Percentiles rank a stretch among this genome's conserved stretches.
phyloP scores from a whole-genome alignment of 2,113 vertebrate genomes.

The Bufo bufo region DNA sequence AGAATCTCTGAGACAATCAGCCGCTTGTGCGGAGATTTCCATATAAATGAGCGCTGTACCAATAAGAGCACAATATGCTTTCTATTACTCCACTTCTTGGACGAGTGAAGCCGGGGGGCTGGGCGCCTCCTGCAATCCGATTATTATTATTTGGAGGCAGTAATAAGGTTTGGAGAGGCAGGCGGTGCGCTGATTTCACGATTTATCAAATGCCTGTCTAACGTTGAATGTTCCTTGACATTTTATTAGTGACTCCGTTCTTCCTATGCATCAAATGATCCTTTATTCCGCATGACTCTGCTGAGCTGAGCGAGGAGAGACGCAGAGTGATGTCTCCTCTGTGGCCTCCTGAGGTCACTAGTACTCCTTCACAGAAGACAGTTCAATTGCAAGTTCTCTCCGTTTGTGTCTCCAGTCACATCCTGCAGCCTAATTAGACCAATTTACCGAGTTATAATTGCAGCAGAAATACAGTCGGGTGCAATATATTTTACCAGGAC shows the following conservation, averaged over 20 bases:
- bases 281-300: not conserved
- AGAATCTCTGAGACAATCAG: not conserved
- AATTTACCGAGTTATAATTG: constrained; percentile 3
- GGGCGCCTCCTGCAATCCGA: not conserved
- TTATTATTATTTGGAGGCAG: not conserved
- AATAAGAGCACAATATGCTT: constrained; percentile 1
- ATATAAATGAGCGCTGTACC: not conserved
- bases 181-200: not conserved
- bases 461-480: not conserved
- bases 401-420: not conserved
- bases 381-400: not conserved
- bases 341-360: constrained; percentile 56
- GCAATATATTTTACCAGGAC: not conserved
- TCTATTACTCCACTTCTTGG: not conserved
- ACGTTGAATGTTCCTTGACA: not conserved
- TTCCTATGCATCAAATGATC: constrained; percentile 24
- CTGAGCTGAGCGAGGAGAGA: not conserved
- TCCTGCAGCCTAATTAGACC: constrained; percentile 45
- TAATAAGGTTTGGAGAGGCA: not conserved
- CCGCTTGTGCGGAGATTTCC: not conserved
- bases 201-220: not conserved
- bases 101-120: not conserved
- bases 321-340: constrained; percentile 16
- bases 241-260: not conserved
- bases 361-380: constrained; percentile 40